Conservation (phyloP, 1,140 invertebrate genomes). For the Aphis gossypii region DNA sequence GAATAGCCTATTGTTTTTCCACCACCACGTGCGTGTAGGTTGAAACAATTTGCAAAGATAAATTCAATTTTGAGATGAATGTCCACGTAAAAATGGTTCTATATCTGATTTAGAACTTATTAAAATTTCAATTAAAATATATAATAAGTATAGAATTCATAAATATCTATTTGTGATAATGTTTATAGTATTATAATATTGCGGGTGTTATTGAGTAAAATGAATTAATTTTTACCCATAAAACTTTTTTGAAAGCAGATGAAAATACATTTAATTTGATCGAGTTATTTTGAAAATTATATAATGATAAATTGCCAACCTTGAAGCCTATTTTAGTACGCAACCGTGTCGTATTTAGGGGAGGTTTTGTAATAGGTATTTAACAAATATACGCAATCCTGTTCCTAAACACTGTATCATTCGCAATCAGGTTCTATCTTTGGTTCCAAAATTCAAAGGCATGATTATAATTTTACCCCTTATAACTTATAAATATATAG, state of each 20-base stretch:
- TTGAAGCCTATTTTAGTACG: neutral
- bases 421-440: neutral
- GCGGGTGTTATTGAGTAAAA: too few relatives aligned
- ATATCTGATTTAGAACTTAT: neutral
- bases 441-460: neutral
- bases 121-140: neutral
- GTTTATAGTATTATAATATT: too few relatives aligned
- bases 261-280: neutral
- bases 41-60: neutral
- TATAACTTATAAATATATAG: neutral
- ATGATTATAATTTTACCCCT: neutral
- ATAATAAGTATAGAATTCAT: neutral
- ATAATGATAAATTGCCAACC: neutral
- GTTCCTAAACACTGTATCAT: neutral
- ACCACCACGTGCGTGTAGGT: neutral
- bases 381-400: neutral
- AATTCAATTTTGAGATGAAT: neutral
- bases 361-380: neutral
- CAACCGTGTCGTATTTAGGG: neutral
- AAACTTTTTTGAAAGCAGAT: neutral
- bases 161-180: neutral
- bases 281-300: neutral
- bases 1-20: neutral
- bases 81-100: neutral
- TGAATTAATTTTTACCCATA: too few relatives aligned